Evolutionary conservation across 1,140 invertebrate genomes (phyloP), one percentile per base, ranked within the genome.

Genomic region (Neelides sp.): DNA sequence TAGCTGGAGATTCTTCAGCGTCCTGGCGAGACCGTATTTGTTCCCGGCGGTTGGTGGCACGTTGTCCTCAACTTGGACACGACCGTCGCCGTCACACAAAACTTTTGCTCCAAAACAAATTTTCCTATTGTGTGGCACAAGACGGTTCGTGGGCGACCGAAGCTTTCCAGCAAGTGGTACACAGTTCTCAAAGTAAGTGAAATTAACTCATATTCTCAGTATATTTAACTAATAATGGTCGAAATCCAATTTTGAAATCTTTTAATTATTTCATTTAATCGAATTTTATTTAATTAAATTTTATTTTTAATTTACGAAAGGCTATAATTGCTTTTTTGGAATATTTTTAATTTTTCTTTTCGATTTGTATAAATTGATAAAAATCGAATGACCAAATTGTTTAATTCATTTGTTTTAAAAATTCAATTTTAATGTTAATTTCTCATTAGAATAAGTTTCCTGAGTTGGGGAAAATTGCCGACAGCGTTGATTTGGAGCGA

Each of bases 11-110:
- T 97, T 61, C 69, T 98, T n/a, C 95, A 98, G 68, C 78, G 80
- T 60, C 91, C 94, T 34, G 94, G 94, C 27, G 95, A 98, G 67
- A 96, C 93, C 4, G 92, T 98, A 19, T 98, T 97, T 75, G 92
- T 98, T 36, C 95, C 95, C 20, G 90, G 87, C 20, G 90, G 90
- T 2, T 93, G 87, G 87, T 98, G 95, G 95, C 95, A 98, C 70
- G 94, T 98, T 30, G 95, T 98, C 15, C 71, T 98, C 5, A 98
- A 98, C 71, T 69, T 98, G 42, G 90, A 96, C 60, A 80, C 85
- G 51, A 98, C 94, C 1, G 81, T 98, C 44, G 95, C 95, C 30
- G 85, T 98, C 0, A 98, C 95, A 1, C 94, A 98, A 68, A 98
- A 98, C 69, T 98, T 97, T 68, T 92, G 87, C 67, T 95, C 90